Evolutionary conservation across 37 sponge, comb jelly and placozoan genomes (phyloP).

Genomic region (Mnemiopsis leidyi): DNA sequence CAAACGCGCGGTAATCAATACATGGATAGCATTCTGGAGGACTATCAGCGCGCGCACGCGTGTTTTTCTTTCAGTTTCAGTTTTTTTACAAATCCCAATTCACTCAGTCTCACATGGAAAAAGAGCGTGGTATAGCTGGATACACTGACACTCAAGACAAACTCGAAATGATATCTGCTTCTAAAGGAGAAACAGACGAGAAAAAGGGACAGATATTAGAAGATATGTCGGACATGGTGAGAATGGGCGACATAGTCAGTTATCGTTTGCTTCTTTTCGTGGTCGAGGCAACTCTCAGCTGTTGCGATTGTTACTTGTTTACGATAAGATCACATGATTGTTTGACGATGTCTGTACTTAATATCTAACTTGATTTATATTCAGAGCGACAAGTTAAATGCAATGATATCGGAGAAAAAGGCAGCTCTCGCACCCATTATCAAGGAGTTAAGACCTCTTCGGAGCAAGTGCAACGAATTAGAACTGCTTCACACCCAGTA

Average conservation of each 20-base stretch:
- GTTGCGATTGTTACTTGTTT: no score
- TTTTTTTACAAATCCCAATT: background rate
- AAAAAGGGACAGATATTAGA: constrained; percentile 75
- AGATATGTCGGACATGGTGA: constrained; percentile 80
- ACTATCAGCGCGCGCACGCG: constrained; percentile 54
- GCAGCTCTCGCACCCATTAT: constrained; percentile 87
- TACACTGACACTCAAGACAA: constrained; percentile 75
- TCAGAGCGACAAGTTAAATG: constrained; percentile 58
- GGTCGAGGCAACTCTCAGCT: background rate
- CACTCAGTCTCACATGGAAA: constrained; percentile 70
- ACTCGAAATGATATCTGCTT: constrained; percentile 86
- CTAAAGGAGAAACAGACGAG: constrained; percentile 85
- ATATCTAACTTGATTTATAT: background rate
- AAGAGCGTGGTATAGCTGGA: constrained; percentile 86
- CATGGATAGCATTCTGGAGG: constrained; percentile 58
- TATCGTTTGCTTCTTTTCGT: no score
- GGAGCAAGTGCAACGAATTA: constrained; percentile 70
- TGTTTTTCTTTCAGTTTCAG: background rate
- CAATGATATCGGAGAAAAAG: constrained; percentile 83
- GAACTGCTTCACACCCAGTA: constrained; percentile 36
- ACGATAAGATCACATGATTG: no score
- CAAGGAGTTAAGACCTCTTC: constrained; percentile 85
- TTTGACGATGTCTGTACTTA: no score
- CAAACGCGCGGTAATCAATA: background rate
- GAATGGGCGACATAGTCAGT: no score